Evolutionary conservation across 2,888 invertebrate genomes (phyloP).

Genomic region (Escarpia spicata): DNA sequence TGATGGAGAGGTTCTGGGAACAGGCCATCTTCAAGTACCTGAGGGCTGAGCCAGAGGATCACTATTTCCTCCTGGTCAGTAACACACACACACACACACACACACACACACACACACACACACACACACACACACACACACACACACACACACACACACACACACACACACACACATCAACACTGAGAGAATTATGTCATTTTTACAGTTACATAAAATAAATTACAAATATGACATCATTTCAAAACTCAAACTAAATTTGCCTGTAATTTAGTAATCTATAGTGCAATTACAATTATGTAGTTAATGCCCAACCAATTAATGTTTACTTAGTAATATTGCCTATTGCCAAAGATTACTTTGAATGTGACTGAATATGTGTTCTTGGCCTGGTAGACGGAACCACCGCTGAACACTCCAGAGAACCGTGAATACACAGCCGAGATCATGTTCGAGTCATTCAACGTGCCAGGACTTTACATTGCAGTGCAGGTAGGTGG

Average conservation of each 20-base stretch:
- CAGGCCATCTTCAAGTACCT: conserved; percentile 99
- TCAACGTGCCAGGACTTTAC: conserved; percentile 98
- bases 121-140: neutral
- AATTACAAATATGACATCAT: neutral
- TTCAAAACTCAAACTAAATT: too few relatives aligned
- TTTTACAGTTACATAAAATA: neutral
- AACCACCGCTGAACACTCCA: conserved; percentile 98
- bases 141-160: too few relatives aligned
- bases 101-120: too few relatives aligned
- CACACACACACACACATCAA: too few relatives aligned
- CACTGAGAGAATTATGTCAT: too few relatives aligned
- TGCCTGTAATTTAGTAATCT: too few relatives aligned
- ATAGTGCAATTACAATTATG: too few relatives aligned
- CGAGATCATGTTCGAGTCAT: conserved; percentile 99
- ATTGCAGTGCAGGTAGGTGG: conserved; percentile 87
- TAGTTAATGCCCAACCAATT: too few relatives aligned
- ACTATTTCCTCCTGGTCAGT: conserved; percentile 86
- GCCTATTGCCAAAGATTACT: neutral
- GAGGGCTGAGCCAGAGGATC: conserved; percentile 98
- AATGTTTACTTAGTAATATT: neutral
- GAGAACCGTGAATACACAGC: conserved; percentile 85
- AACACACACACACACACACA: neutral
- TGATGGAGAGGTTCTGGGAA: conserved; percentile 98
- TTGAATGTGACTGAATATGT: conserved; percentile 8
- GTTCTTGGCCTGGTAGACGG: conserved; percentile 73